Percentiles rank a stretch among this genome's conserved stretches.
These are phyloP conservation scores for Nephrotoma flavescens DNA, from an alignment of 2,888 invertebrate genomes.

Conservation along the genomic window DNA sequence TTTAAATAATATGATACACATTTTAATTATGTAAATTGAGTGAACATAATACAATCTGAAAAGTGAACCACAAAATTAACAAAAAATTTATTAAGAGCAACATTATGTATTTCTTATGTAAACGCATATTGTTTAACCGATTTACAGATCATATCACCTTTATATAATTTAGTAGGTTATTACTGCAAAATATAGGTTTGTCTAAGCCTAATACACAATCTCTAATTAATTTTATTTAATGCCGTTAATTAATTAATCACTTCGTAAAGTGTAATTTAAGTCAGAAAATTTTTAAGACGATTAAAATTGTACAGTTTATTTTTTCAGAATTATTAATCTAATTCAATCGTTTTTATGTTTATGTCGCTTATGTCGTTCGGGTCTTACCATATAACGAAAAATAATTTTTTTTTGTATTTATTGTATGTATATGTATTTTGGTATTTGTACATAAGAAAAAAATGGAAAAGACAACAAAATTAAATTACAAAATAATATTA, in stretches of 20 bases:
- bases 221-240: not conserved
- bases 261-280: not conserved
- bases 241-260: not conserved
- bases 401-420: not conserved
- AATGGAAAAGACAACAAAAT: not conserved
- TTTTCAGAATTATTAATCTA: not conserved
- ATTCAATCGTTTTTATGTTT: not conserved
- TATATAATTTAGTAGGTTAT: not conserved
- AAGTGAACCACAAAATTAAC: not conserved
- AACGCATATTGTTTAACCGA: not conserved
- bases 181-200: not conserved
- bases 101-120: not conserved
- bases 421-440: not conserved
- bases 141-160: not conserved
- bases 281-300: not conserved
- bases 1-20: not conserved
- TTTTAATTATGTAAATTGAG: not conserved
- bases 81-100: not conserved
- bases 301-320: not conserved
- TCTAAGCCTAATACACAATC: not conserved
- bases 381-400: not conserved
- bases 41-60: not conserved
- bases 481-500: not conserved
- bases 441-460: no score
- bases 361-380: not conserved